Percentiles rank a stretch among this genome's conserved stretches.
Evolutionary conservation across 2,888 invertebrate species (phyloP).

Genomic region (Lepidocyrtinus sp.): DNA sequence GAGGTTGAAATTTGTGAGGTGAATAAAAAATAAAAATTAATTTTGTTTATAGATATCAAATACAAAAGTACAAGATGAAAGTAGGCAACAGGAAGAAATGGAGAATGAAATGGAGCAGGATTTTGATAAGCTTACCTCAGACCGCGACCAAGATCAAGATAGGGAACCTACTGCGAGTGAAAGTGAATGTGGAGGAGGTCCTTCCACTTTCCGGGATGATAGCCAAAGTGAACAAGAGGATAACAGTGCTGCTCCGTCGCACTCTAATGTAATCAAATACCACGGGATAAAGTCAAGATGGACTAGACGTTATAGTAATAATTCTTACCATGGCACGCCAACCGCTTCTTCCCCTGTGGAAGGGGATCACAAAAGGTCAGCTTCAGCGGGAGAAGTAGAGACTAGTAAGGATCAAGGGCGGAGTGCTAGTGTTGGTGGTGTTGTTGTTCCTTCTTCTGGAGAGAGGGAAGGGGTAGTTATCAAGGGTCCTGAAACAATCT

Average conservation of each 20-base stretch:
- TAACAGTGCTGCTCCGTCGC: background rate
- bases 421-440: too few species aligned
- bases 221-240: conserved; percentile 14
- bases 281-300: conserved; percentile 43
- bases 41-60: background rate
- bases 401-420: too few species aligned
- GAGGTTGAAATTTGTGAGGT: too few species aligned
- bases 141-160: background rate
- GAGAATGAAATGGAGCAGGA: conserved; percentile 16
- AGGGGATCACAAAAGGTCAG: conserved; percentile 37
- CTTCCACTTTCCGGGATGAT: background rate
- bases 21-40: too few species aligned
- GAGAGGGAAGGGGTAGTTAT: background rate
- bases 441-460: too few species aligned
- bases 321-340: conserved; percentile 35
- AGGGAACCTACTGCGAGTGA: background rate
- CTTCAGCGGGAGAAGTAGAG: conserved; percentile 34
- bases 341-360: background rate
- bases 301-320: conserved; percentile 46
- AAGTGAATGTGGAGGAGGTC: background rate
- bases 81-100: background rate
- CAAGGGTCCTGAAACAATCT: background rate
- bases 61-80: background rate
- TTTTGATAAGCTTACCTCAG: background rate
- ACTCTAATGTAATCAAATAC: conserved; percentile 42